Conservation (phyloP, 2,113 vertebrate species). For the Amazona vittata region DNA sequence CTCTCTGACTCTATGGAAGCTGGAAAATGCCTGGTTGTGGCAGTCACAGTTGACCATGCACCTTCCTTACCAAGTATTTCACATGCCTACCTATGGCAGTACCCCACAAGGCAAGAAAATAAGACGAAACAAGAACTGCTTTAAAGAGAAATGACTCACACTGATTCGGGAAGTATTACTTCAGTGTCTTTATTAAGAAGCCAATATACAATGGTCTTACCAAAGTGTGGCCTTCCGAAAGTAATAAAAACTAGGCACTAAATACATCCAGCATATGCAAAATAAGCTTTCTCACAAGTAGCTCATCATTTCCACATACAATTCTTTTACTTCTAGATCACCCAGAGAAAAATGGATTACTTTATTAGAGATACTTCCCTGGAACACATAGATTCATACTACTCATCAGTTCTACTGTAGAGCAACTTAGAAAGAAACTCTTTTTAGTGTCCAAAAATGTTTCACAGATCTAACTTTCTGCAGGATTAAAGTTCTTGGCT, state of each 20-base stretch:
- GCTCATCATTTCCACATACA: neutral
- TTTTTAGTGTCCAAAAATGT: neutral
- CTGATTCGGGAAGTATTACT: neutral
- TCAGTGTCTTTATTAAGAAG: neutral
- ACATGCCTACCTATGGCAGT: neutral
- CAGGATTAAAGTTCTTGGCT: neutral
- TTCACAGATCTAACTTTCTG: neutral
- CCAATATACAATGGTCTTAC: neutral
- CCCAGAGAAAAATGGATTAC: neutral
- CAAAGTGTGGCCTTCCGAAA: neutral
- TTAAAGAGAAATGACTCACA: neutral
- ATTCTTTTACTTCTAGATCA: neutral
- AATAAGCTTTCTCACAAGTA: neutral
- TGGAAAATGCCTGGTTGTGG: neutral
- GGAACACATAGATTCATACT: neutral
- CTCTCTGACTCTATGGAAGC: neutral
- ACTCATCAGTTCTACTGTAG: neutral
- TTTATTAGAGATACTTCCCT: neutral
- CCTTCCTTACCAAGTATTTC: neutral
- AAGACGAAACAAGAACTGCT: neutral
- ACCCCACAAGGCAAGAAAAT: neutral
- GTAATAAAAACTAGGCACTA: neutral
- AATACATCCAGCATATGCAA: neutral
- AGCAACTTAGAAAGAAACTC: neutral
- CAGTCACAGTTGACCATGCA: accelerated